Conservation (phyloP, 2,888 invertebrate genomes). For the Rhabditoides inermis region DNA sequence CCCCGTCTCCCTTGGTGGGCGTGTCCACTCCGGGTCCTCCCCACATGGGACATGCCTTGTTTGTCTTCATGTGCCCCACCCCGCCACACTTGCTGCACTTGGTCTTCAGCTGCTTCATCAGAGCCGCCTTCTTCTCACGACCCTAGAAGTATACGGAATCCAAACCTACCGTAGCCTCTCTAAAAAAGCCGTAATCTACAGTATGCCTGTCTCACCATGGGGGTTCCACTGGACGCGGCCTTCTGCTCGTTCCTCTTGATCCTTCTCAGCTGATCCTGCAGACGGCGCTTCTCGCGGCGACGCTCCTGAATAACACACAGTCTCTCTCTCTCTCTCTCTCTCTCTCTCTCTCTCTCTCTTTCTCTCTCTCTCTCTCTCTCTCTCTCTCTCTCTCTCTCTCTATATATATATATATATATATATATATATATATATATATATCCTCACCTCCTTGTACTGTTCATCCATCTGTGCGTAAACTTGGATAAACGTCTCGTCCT, state of each 20-base stretch:
- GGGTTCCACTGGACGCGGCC: constrained; percentile 36
- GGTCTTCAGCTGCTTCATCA: constrained; percentile 42
- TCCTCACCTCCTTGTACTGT: constrained; percentile 76
- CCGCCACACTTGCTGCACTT: constrained; percentile 87
- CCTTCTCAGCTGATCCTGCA: constrained; percentile 84
- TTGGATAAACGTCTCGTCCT: constrained; percentile 65
- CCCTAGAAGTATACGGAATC: no score
- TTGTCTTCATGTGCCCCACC: constrained; percentile 73
- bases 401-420: no score
- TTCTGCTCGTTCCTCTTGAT: constrained; percentile 66
- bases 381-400: no score
- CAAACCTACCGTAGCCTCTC: no score
- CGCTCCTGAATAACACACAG: constrained; percentile 62
- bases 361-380: no score
- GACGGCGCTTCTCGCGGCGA: constrained; percentile 82
- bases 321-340: background rate
- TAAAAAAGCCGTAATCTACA: no score
- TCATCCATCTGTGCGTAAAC: constrained; percentile 94
- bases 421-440: background rate
- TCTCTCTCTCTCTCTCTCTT: no score
- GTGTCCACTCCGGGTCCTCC: constrained; percentile 59
- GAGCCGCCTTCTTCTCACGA: constrained; percentile 37
- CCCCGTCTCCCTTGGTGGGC: constrained; percentile 17
- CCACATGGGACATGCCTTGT: constrained; percentile 92
- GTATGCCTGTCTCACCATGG: no score